Base-by-base conservation (phyloP, 2,113 vertebrate species). In the Indri indri region DNA sequence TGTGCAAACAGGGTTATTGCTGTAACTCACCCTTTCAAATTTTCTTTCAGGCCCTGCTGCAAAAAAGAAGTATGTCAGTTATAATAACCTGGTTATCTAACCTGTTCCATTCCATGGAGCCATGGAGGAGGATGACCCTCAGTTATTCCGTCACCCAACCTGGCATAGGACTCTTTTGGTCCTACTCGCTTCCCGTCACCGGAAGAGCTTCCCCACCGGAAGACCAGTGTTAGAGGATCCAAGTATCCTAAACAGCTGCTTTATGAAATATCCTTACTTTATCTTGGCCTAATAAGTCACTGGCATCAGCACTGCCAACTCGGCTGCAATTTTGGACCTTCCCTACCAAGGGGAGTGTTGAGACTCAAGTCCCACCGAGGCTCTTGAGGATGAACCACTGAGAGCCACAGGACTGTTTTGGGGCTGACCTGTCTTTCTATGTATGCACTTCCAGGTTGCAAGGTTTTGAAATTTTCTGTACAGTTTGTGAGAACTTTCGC, bases 61-160 rank as follows among this genome's bases (percentile, higher is more conserved):
- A 86, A 99, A 99, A 98, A 99, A 99, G 98, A 99, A 99, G 97
- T 99, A 99, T 71, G 99, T 99, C 98, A 99, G 99, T 98, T 99
- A 99, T 98, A 99, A 99, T 96, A 99, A 99, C 98, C 99, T 99
- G 95, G 99, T 99, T 96, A 99, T 99, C 98, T 99, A 99, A 98
- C 79, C 81, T 80, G 91, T 96, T 98, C 96, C 96, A 98, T 98
- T 97, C 40, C 66, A 90, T 37, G 98, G 97, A 96, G 97, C 81
- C 32, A 88, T 11, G 95, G 97, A 96, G 90, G 97, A 80, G 37
- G 97, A 97, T 96, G 95, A 94, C 80, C 96, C 79, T 92, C 98
- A 88, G 79, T 96, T 97, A 32, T 90, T 97, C 91, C 4, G 70
- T 96, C 98, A 98, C 94, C 95, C 77, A 97, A 97, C 97, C 97